Evolutionary conservation across 2,797 vertebrate genomes (phyloP), one percentile per base, ranked within the genome.

Genomic region (Danio tinwini): DNA sequence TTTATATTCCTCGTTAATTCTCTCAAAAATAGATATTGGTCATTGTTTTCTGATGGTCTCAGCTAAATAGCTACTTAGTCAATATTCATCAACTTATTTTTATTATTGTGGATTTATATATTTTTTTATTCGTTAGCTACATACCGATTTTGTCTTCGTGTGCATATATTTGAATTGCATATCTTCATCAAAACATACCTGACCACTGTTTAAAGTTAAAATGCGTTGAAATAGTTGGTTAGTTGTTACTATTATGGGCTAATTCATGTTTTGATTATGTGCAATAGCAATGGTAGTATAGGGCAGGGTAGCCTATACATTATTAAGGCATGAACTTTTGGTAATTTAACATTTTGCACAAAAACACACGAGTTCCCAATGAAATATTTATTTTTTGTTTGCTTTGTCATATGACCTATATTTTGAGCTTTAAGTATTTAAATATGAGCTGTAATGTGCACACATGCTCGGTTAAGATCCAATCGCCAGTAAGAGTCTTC

Each of bases 391-490:
- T 58, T 13, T 13, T 17, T 9, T 16, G 0, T 14, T 62, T 63
- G 0, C 39, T 70, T 71, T 19, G 4, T 53, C 21, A 69, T 17
- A 6, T 39, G 5, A 49, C 1, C 0, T 53, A 68, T 83, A 78
- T 83, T 53, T 59, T 73, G 69, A 52, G 71, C 74, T 81, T 84
- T 84, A 29, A 29, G 73, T 45, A 84, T 86, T 85, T 85, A 85
- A 70, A 49, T 76, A 78, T 78, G 39, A 64, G 87, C 76, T 86
- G 87, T 88, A 90, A 88, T 90, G 91, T 91, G 91, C 92, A 88
- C 89, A 88, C 91, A 93, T 93, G 92, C 91, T 88, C 85, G 29
- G 29, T 3, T 29, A 29, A 83, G 83, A 89, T 85, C 77, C 88
- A 89, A 91, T 93, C 90, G 87, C 82, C 80, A 88, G 88, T 88